Conservation (phyloP, 2,888 invertebrate genomes). For the Yponomeuta evonymella region DNA sequence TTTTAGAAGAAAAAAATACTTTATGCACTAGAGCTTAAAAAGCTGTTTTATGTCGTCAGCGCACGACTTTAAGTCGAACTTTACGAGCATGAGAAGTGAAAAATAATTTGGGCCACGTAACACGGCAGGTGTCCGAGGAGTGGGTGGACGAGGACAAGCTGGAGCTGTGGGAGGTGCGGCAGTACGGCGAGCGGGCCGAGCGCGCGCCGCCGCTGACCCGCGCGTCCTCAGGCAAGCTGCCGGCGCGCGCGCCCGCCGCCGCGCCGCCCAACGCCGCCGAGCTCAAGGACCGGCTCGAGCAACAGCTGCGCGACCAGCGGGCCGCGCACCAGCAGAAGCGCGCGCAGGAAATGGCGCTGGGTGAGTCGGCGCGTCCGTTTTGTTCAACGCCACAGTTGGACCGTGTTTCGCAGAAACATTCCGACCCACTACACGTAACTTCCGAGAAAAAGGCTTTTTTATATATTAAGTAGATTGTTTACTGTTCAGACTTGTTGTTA, state of each 20-base stretch:
- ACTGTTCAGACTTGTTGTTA: no score
- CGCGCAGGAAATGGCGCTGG: conserved; percentile 80
- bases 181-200: conserved; percentile 88
- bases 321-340: conserved; percentile 93
- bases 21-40: no score
- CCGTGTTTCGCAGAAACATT: no score
- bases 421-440: no score
- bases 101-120: no score
- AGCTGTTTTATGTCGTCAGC: no score
- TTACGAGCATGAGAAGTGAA: no score
- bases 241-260: conserved; percentile 52
- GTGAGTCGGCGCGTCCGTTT: conserved; percentile 40
- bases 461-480: no score
- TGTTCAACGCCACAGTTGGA: no score
- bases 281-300: conserved; percentile 93
- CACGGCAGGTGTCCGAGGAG: conserved; percentile 84
- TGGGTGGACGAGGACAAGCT: conserved; percentile 98
- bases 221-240: conserved; percentile 85
- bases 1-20: no score
- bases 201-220: conserved; percentile 86
- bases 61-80: no score
- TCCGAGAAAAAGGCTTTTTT: no score
- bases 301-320: conserved; percentile 90
- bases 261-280: conserved; percentile 81
- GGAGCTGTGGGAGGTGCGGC: conserved; percentile 97